Conservation (phyloP, 2,113 vertebrate genomes). For the Terrapene triunguis region DNA sequence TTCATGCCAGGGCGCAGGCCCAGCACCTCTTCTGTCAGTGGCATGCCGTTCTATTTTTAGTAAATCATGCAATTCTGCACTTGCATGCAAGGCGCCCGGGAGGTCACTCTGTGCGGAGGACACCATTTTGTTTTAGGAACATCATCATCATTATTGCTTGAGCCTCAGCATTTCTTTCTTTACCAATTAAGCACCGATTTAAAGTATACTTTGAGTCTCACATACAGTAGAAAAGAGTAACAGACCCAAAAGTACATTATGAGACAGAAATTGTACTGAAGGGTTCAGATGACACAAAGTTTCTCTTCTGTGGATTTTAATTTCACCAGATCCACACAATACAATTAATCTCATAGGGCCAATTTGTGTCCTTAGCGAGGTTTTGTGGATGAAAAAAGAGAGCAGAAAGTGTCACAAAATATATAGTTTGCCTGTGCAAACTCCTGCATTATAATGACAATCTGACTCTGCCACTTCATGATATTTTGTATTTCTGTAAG, state of each 20-base stretch:
- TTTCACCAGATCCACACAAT: background rate
- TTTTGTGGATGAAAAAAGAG: background rate
- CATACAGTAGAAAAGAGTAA: background rate
- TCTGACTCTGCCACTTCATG: slow-evolving; percentile 35
- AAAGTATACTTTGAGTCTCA: background rate
- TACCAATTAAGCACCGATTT: too few relatives aligned
- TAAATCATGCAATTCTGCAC: too few relatives aligned
- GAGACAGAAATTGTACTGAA: background rate
- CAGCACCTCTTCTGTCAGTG: too few relatives aligned
- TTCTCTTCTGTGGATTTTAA: fast-evolving
- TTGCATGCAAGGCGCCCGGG: too few relatives aligned
- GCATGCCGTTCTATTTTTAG: too few relatives aligned
- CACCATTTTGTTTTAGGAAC: too few relatives aligned
- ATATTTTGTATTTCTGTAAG: slow-evolving; percentile 14
- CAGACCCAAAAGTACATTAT: background rate
- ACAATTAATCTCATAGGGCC: background rate
- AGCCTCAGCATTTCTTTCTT: too few relatives aligned
- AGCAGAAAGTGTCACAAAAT: background rate
- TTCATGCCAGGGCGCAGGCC: too few relatives aligned
- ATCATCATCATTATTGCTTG: too few relatives aligned
- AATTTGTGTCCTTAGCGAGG: background rate
- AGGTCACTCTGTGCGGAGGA: too few relatives aligned
- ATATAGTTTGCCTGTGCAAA: background rate
- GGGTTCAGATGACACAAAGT: background rate
- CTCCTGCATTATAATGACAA: background rate